A percentile compares a stretch with the other conserved stretches of the same genome.
Conservation (phyloP, 2,888 invertebrate species). For the Thumatha senex region DNA sequence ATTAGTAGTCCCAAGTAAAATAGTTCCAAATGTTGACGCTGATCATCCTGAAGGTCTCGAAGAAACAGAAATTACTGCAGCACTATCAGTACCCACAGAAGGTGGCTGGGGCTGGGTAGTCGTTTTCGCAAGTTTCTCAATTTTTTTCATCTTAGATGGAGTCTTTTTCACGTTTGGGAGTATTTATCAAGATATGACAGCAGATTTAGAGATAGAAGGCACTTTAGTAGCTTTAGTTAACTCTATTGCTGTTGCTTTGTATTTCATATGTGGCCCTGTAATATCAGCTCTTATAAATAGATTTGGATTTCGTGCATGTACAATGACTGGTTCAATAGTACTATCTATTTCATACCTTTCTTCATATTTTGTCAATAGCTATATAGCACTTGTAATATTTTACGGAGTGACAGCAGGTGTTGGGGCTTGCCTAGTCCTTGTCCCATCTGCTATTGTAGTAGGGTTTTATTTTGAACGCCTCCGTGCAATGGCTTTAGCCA, state of each 20-base stretch:
- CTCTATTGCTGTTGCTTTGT: conserved; percentile 66
- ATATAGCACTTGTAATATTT: conserved; percentile 51
- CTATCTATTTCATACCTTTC: conserved; percentile 56
- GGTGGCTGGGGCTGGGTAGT: conserved; percentile 78
- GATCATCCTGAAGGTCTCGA: conserved; percentile 59
- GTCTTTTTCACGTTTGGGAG: conserved; percentile 68
- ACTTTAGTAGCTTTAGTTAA: conserved; percentile 62
- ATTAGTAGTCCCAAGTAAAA: conserved; percentile 54
- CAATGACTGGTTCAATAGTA: conserved; percentile 66
- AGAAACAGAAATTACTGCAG: conserved; percentile 74
- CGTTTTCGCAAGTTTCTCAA: conserved; percentile 54
- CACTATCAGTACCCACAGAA: conserved; percentile 68
- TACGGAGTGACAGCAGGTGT: conserved; percentile 64
- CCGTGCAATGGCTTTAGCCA: conserved; percentile 62
- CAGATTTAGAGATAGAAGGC: conserved; percentile 51
- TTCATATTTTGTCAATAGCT: conserved; percentile 59
- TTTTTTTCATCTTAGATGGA: conserved; percentile 64
- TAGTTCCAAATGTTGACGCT: conserved; percentile 34
- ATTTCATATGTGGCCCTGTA: conserved; percentile 62
- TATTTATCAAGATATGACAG: conserved; percentile 54
- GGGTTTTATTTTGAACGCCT: conserved; percentile 75
- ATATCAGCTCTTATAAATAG: conserved; percentile 72
- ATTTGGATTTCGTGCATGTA: conserved; percentile 69
- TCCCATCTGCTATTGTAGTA: conserved; percentile 62
- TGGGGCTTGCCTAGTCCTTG: conserved; percentile 65